Evolutionary conservation across 1,140 invertebrate genomes (phyloP), one percentile per base, ranked within the genome.

Genomic region (Procambarus clarkii): DNA sequence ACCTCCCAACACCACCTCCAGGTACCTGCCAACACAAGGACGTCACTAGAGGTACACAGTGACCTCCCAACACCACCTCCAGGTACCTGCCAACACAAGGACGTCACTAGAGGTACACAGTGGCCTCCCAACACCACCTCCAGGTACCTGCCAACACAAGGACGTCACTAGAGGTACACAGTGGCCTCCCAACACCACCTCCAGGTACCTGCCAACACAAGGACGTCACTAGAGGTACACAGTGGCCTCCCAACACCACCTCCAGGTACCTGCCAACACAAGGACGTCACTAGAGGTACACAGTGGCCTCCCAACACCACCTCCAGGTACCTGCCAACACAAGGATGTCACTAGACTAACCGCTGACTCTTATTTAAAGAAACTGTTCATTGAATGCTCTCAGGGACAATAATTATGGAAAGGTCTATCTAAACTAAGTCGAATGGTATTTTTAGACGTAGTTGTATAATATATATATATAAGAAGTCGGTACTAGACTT

Each of bases 1-100:
- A n/a, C n/a, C n/a, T n/a, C n/a, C n/a, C n/a, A n/a, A n/a, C 69
- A 90, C 69, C 50, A 84, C 50, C n/a, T 90, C 88, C 64, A 76
- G 64, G 71, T 90, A 90, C 34, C 34, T 34, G 34, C 34, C 34
- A 34, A 34, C 34, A 34, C 34, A 34, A 34, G 1, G 34, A 34
- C 1, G 81, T 90, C 9, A 69, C 34, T 34, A 34, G 34, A 34
- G n/a, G n/a, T n/a, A n/a, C n/a, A n/a, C n/a, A n/a, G n/a, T n/a
- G n/a, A n/a, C n/a, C n/a, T n/a, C n/a, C n/a, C n/a, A n/a, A n/a
- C 69, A 90, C 69, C 50, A 84, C 50, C n/a, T 90, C 88, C 64
- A 76, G 64, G 71, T 90, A 90, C 34, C 34, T 34, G 34, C 34
- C 34, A 34, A 34, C 34, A 34, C 34, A 34, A 34, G 1, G 34